These are phyloP conservation scores for Drosophila elegans DNA, from an alignment of 1,140 invertebrate species.

Conservation along the genomic window DNA sequence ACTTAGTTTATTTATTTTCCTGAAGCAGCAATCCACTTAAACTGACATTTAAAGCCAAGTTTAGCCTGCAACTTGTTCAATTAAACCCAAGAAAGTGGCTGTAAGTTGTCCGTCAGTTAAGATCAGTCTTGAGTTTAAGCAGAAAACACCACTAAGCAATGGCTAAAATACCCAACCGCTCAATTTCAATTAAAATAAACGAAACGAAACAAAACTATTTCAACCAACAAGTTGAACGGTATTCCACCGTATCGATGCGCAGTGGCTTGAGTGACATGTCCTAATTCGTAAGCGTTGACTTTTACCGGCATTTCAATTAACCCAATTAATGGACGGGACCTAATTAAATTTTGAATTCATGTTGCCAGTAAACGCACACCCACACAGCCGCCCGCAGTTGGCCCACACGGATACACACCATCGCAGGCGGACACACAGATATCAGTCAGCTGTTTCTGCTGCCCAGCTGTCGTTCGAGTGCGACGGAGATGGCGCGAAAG, in stretches of 20 bases:
- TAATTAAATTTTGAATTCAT: slow-evolving; percentile 85
- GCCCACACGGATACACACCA: slow-evolving; percentile 9
- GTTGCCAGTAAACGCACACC: slow-evolving; percentile 42
- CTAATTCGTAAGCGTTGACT: slow-evolving; percentile 79
- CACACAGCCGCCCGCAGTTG: slow-evolving; percentile 3
- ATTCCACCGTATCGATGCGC: slow-evolving; percentile 33
- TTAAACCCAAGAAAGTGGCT: neutral
- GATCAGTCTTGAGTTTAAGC: neutral
- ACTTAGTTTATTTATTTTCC: neutral
- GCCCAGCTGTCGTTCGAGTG: slow-evolving; percentile 60
- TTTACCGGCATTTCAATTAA: slow-evolving; percentile 85
- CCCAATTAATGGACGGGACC: slow-evolving; percentile 85
- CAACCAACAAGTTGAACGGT: slow-evolving; percentile 49
- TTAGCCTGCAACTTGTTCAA: neutral
- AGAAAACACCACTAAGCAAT: slow-evolving; percentile 18
- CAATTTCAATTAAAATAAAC: slow-evolving; percentile 36
- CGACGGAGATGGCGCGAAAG: slow-evolving; percentile 71
- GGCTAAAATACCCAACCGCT: neutral
- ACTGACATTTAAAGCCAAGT: slow-evolving; percentile 3
- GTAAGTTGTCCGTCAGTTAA: slow-evolving; percentile 2
- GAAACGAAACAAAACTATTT: slow-evolving; percentile 23
- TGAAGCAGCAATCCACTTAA: neutral
- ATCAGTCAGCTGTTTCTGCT: slow-evolving; percentile 76
- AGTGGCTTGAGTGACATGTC: slow-evolving; percentile 78
- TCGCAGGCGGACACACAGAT: slow-evolving; percentile 25